A percentile compares a stretch with the other conserved stretches of the same genome.
Conservation (phyloP, 2,797 vertebrate genomes). For the Calcarius lapponicus region DNA sequence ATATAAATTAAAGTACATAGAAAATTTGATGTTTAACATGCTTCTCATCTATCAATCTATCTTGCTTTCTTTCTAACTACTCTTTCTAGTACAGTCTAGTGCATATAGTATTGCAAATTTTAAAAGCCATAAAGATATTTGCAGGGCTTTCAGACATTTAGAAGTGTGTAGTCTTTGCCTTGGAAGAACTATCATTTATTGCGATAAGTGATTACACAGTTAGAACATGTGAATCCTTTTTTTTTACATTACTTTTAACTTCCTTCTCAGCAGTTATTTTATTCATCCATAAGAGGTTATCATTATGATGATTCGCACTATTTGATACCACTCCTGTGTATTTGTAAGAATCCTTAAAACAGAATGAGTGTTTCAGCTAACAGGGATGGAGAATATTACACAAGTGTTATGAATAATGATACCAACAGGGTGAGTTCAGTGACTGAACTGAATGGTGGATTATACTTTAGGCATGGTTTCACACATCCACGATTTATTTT, state of each 20-base stretch:
- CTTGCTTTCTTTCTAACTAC: background rate
- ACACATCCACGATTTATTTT: background rate
- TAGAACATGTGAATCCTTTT: slow-evolving; percentile 55
- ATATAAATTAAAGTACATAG: background rate
- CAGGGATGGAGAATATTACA: background rate
- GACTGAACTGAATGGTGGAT: background rate
- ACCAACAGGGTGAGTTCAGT: background rate
- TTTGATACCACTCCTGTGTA: slow-evolving; percentile 1
- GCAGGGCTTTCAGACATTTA: slow-evolving; percentile 51
- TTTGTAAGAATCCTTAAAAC: slow-evolving; percentile 32
- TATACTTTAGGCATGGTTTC: background rate
- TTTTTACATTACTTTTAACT: slow-evolving; percentile 56
- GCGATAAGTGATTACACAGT: slow-evolving; percentile 54
- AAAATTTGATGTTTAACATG: background rate
- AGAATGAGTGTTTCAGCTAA: background rate
- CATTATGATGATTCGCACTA: slow-evolving; percentile 34
- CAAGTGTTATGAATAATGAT: background rate
- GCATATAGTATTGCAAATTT: slow-evolving; percentile 29
- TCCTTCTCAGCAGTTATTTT: slow-evolving; percentile 67
- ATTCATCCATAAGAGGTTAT: slow-evolving; percentile 44
- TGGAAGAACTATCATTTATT: slow-evolving; percentile 65
- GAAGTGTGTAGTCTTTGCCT: slow-evolving; percentile 38
- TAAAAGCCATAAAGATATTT: slow-evolving; percentile 31
- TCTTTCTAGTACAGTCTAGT: slow-evolving; percentile 30
- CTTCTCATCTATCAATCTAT: background rate